Percentiles rank a stretch among this genome's conserved stretches.
Evolutionary conservation across 2,113 vertebrate genomes (phyloP).

Genomic region (Illadopsis cleaveri): DNA sequence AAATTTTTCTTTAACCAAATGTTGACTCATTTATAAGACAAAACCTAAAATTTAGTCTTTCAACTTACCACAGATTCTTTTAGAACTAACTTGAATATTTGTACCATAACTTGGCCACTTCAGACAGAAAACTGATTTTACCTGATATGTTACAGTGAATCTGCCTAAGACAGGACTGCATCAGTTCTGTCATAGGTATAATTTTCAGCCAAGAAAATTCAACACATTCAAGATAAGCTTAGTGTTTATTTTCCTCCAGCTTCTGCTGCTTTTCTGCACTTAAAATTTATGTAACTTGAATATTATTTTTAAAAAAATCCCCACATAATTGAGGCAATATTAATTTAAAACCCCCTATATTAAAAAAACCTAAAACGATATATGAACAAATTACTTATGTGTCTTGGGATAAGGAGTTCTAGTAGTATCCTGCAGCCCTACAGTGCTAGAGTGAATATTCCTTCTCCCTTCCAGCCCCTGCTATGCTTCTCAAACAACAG

Average conservation of each 20-base stretch:
- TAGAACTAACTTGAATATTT: background rate
- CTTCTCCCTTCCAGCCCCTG: background rate
- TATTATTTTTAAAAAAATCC: background rate
- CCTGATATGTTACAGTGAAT: background rate
- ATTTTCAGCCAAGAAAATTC: background rate
- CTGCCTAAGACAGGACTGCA: background rate
- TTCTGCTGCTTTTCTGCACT: background rate
- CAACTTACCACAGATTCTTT: background rate
- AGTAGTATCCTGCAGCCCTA: background rate
- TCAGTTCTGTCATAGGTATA: background rate
- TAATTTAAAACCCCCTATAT: background rate
- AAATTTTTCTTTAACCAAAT: background rate
- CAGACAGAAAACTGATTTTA: background rate
- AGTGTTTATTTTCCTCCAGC: background rate
- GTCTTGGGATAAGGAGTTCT: background rate
- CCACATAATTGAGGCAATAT: background rate
- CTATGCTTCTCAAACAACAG: background rate
- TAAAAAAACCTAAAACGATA: background rate
- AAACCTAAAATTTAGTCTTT: background rate
- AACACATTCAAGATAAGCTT: background rate
- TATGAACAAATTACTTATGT: background rate
- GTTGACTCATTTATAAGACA: background rate
- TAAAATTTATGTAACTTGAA: background rate
- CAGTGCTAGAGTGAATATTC: background rate
- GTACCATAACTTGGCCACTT: background rate